A percentile compares a stretch with the other conserved stretches of the same genome.
Conservation (phyloP, 2,888 invertebrate species). For the Macropis europaea region DNA sequence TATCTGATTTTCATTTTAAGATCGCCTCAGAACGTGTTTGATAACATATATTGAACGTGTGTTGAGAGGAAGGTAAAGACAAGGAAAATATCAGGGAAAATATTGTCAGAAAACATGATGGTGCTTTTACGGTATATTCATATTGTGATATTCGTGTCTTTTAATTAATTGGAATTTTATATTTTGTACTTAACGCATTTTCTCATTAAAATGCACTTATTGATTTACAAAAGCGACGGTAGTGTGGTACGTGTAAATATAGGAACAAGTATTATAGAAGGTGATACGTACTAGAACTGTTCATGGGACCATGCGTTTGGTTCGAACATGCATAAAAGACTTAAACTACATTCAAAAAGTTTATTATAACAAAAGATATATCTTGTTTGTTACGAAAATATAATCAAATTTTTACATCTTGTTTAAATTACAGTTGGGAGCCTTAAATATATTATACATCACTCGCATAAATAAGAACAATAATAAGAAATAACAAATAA, state of each 20-base stretch:
- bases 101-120: neutral
- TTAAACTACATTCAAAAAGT: neutral
- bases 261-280: conserved; percentile 13
- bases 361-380: neutral
- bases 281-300: neutral
- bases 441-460: neutral
- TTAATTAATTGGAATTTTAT: neutral
- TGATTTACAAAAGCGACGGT: conserved; percentile 9
- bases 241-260: neutral
- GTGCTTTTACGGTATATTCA: conserved; percentile 1
- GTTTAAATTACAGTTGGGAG: neutral
- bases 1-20: neutral
- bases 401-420: neutral
- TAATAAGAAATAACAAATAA: too few species aligned
- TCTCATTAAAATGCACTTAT: neutral
- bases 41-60: neutral
- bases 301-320: conserved; percentile 12
- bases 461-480: neutral
- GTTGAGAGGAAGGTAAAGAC: neutral
- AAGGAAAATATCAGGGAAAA: neutral
- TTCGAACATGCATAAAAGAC: neutral
- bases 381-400: neutral
- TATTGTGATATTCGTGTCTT: conserved; percentile 12
- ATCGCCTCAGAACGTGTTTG: neutral
- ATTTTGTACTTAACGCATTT: conserved; percentile 32